phyloP scores from a whole-genome alignment of 2,113 vertebrate genomes.

The Typhlomys cinereus region DNA sequence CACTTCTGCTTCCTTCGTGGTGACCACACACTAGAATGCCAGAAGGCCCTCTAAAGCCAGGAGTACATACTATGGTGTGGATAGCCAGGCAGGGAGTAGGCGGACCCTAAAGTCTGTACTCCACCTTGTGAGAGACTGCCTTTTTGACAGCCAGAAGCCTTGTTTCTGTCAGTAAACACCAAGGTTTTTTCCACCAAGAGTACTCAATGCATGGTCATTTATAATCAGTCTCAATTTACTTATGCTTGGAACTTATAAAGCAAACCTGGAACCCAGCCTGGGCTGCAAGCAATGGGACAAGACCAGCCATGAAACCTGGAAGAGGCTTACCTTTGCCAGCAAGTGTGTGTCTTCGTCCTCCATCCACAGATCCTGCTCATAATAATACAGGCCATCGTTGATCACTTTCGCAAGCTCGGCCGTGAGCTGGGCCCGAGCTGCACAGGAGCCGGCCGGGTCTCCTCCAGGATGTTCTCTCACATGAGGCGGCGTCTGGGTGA shows the following conservation, averaged over 20 bases:
- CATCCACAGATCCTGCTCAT: conserved; percentile 87
- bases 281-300: conserved; percentile 33
- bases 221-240: conserved; percentile 38
- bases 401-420: conserved; percentile 86
- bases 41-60: neutral
- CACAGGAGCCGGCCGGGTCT: conserved; percentile 77
- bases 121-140: neutral
- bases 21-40: too few species aligned
- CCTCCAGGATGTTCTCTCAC: conserved; percentile 84
- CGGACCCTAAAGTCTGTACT: too few species aligned
- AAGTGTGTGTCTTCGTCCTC: conserved; percentile 76
- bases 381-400: conserved; percentile 87
- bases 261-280: conserved; percentile 9
- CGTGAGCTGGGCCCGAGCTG: conserved; percentile 83
- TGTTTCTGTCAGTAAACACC: neutral
- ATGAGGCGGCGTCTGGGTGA: conserved; percentile 86
- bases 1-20: too few species aligned
- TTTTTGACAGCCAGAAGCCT: too few species aligned
- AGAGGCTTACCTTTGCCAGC: conserved; percentile 83
- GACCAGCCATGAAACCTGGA: conserved; percentile 10
- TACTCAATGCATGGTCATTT: neutral
- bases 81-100: neutral
- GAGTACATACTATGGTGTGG: neutral
- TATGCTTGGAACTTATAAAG: conserved; percentile 48
- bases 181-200: neutral